A percentile compares a stretch with the other conserved stretches of the same genome.
Evolutionary conservation across 2,797 vertebrate genomes (phyloP).

Genomic region (Todus mexicanus): DNA sequence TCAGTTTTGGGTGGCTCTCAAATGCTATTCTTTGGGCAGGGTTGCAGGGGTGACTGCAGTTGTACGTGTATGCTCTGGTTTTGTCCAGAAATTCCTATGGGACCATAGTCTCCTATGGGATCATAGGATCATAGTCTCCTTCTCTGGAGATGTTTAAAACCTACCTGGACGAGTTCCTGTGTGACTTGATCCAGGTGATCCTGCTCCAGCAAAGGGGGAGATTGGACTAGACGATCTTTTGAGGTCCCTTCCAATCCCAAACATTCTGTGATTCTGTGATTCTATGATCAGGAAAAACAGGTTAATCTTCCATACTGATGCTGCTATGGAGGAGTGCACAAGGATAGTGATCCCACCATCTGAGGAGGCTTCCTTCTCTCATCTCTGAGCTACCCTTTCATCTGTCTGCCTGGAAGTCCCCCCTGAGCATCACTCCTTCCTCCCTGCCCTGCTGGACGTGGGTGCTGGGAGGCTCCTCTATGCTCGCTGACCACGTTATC

Average conservation of each 20-base stretch:
- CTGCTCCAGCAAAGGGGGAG: too few species aligned
- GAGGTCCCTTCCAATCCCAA: too few species aligned
- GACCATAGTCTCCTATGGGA: too few species aligned
- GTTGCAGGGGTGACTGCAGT: neutral
- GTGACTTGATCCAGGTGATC: too few species aligned
- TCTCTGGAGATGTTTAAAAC: too few species aligned
- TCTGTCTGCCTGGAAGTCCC: neutral
- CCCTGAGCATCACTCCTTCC: neutral
- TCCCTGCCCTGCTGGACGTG: fast-evolving
- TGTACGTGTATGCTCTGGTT: fast-evolving
- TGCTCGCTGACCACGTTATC: fast-evolving
- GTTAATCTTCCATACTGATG: neutral
- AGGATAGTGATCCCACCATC: neutral
- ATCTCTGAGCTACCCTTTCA: neutral
- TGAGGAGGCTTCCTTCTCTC: neutral
- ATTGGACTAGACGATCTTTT: too few species aligned
- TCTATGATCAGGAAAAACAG: too few species aligned
- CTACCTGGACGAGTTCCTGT: too few species aligned
- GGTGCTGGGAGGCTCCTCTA: neutral
- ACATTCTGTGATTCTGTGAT: too few species aligned
- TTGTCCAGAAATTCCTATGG: neutral
- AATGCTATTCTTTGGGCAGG: neutral
- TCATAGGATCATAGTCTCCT: too few species aligned
- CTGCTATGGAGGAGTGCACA: fast-evolving
- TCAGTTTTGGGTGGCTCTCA: neutral